These are phyloP conservation scores for Centropyge bicolor DNA, from an alignment of 2,797 vertebrate species.

Conservation along the genomic window DNA sequence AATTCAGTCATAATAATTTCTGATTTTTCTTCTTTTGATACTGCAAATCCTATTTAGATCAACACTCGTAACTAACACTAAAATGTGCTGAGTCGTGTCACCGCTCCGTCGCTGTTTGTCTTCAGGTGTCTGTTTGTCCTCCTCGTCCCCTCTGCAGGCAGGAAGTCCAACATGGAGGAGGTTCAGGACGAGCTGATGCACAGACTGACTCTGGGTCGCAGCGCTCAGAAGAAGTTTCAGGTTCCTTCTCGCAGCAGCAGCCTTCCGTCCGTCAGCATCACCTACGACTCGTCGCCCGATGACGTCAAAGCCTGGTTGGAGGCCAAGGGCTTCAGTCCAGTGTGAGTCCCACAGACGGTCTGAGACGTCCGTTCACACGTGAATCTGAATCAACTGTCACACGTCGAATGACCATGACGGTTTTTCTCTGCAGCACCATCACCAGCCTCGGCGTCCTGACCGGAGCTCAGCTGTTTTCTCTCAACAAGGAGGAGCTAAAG, in stretches of 20 bases:
- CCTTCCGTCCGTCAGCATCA: slow-evolving; percentile 84
- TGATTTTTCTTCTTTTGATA: too few species aligned
- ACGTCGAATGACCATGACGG: too few species aligned
- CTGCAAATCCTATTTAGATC: too few species aligned
- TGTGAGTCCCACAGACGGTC: slow-evolving; percentile 84
- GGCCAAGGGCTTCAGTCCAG: slow-evolving; percentile 93
- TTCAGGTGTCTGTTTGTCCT: too few species aligned
- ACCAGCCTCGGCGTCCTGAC: slow-evolving; percentile 95
- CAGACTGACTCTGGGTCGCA: slow-evolving; percentile 94
- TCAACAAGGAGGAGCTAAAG: slow-evolving; percentile 96
- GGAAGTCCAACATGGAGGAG: slow-evolving; percentile 98
- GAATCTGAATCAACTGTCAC: too few species aligned
- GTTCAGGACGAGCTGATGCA: slow-evolving; percentile 96
- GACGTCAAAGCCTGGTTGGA: slow-evolving; percentile 92
- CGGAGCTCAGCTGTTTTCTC: slow-evolving; percentile 96
- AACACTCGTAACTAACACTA: too few species aligned
- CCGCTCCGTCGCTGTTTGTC: too few species aligned
- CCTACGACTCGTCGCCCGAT: slow-evolving; percentile 89
- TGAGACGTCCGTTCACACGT: too few species aligned
- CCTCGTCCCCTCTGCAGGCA: slow-evolving; percentile 80
- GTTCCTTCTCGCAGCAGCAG: slow-evolving; percentile 79
- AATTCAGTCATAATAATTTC: too few species aligned
- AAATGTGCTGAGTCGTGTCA: too few species aligned
- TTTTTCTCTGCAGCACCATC: slow-evolving; percentile 86
- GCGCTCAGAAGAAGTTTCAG: slow-evolving; percentile 91